A percentile compares a stretch with the other conserved stretches of the same genome.
Evolutionary conservation across 2,888 invertebrate genomes (phyloP).

Genomic region (Tetranychus truncatus): DNA sequence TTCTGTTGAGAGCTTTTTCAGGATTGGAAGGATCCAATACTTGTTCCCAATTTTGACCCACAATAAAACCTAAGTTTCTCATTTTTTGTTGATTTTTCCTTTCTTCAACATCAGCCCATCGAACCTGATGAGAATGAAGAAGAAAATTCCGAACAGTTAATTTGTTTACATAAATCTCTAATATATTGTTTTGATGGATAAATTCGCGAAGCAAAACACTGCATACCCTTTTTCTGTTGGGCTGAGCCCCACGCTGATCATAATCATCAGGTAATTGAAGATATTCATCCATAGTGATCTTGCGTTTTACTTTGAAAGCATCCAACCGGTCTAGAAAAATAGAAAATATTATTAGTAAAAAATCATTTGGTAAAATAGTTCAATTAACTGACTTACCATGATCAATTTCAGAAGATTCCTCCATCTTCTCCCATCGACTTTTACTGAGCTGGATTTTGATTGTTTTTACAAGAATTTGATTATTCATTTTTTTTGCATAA

Average conservation of each 20-base stretch:
- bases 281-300: constrained; percentile 75
- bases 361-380: background rate
- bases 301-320: constrained; percentile 49
- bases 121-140: constrained; percentile 46
- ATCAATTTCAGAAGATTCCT: constrained; percentile 59
- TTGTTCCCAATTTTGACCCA: constrained; percentile 85
- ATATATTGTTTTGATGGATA: too few relatives aligned
- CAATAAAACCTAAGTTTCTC: constrained; percentile 85
- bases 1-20: constrained; percentile 69
- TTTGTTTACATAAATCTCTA: constrained; percentile 5
- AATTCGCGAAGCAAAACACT: background rate
- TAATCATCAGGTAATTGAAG: constrained; percentile 61
- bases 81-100: constrained; percentile 72
- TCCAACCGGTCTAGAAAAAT: constrained; percentile 61
- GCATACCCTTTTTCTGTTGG: background rate
- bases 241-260: constrained; percentile 29
- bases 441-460: constrained; percentile 27
- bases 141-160: background rate
- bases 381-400: constrained; percentile 48
- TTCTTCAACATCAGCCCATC: constrained; percentile 95
- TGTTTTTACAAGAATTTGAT: background rate
- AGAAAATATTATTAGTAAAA: background rate
- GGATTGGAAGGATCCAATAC: constrained; percentile 84
- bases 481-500: background rate
- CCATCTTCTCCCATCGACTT: constrained; percentile 69